Conservation (phyloP, 2,113 vertebrate species). For the Polyodon spathula region DNA sequence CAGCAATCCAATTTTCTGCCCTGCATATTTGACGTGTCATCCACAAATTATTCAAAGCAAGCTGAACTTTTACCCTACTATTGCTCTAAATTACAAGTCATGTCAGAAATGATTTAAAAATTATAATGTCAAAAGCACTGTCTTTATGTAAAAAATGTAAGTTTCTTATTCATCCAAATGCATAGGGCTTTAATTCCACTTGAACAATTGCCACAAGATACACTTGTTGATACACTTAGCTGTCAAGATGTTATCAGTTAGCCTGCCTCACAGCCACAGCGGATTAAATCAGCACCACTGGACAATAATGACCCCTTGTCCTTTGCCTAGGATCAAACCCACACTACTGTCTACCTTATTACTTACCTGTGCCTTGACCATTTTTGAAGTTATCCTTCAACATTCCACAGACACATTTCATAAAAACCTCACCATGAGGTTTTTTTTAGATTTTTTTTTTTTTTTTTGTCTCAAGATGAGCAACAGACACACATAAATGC, state of each 20-base stretch:
- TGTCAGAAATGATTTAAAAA: no score
- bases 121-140: no score
- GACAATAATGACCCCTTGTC: not conserved
- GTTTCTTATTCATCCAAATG: no score
- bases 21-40: no score
- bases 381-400: not conserved
- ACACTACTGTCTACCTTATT: not conserved
- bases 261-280: not conserved
- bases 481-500: conserved; percentile 5
- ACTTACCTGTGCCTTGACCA: not conserved
- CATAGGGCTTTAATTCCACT: no score
- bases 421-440: not conserved
- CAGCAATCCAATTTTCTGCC: no score
- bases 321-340: not conserved
- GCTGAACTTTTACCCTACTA: no score
- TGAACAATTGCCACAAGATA: no score
- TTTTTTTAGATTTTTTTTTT: not conserved
- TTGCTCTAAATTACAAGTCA: no score
- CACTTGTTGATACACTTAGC: not conserved
- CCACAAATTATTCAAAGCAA: no score
- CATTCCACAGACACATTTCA: conserved; percentile 4
- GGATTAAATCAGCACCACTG: not conserved
- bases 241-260: not conserved
- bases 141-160: no score
- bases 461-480: not conserved